Percentiles rank a stretch among this genome's conserved stretches.
phyloP scores from a whole-genome alignment of 1,140 invertebrate genomes.

The Pectinophora gossypiella region DNA sequence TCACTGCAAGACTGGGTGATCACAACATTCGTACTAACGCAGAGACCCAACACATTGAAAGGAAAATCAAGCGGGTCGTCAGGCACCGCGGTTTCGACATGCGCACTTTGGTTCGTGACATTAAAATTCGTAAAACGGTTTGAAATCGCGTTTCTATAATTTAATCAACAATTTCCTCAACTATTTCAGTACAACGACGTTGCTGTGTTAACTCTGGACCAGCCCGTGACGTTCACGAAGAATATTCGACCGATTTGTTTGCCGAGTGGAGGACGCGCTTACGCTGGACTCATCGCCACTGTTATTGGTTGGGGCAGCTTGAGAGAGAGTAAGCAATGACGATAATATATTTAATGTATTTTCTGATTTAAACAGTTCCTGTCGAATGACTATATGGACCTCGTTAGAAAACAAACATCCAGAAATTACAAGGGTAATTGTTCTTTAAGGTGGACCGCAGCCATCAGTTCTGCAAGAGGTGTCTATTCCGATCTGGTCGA shows the following conservation, averaged over 20 bases:
- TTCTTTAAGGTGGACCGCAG: conserved; percentile 83
- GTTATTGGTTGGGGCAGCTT: conserved; percentile 92
- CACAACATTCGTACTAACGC: conserved; percentile 85
- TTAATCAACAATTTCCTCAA: conserved; percentile 11
- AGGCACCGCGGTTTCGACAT: conserved; percentile 90
- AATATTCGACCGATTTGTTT: conserved; percentile 90
- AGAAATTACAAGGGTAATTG: conserved; percentile 7
- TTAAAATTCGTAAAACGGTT: background rate
- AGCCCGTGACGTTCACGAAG: conserved; percentile 84
- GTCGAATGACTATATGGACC: too few relatives aligned
- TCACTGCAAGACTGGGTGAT: conserved; percentile 88
- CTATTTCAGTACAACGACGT: conserved; percentile 89
- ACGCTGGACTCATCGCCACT: conserved; percentile 82
- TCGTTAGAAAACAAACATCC: too few relatives aligned
- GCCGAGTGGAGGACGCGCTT: conserved; percentile 78
- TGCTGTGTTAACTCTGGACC: conserved; percentile 88
- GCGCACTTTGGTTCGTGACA: conserved; percentile 82
- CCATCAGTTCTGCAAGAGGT: conserved; percentile 89
- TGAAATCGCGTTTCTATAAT: background rate
- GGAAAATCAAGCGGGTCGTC: conserved; percentile 87
- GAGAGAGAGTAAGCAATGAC: conserved; percentile 86
- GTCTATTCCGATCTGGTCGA: conserved; percentile 89
- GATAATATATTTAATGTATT: too few relatives aligned
- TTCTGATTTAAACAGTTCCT: too few relatives aligned
- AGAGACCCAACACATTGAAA: conserved; percentile 85